Evolutionary conservation across 2,113 vertebrate species (phyloP), one percentile per base, ranked within the genome.

Genomic region (Limnothrissa miodon): DNA sequence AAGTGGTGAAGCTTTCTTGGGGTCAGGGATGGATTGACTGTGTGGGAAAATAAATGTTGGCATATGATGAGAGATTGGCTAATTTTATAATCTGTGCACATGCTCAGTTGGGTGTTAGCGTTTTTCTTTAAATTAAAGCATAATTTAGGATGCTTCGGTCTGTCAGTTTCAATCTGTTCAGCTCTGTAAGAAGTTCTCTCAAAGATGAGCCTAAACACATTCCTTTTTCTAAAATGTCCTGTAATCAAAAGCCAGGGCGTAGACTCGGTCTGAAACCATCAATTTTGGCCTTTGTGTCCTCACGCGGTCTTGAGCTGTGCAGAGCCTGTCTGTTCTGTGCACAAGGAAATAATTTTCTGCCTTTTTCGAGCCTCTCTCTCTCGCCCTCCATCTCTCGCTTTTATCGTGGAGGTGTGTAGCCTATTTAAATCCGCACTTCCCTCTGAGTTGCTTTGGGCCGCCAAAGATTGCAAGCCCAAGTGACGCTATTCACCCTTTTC

Each of bases 251-350:
- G 13, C 17, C n/a, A 10, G 81, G 81, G 81, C 44, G 56, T 45
- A n/a, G 81, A 82, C 53, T 70, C 25, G 19, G 21, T 81, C n/a
- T 82, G 53, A 82, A 82, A 82, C 81, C 59, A 82, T 39, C 56
- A 70, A 82, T 82, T 82, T 82, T 25, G 80, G 53, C 59, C 42
- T 45, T 36, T 25, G 81, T 81, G 80, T 82, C 56, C 15, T 82
- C 44, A 82, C 45, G 74, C 45, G 33, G 66, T 42, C 45, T 78
- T 48, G 81, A 82, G 62, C 62, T 15, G 29, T 78, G 25, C 59
- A 2, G 25, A 29, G 59, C 56, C 56, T n/a, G 56, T 25, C 59
- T 25, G 11, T 25, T 42, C 42, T 42, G 42, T 33, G 29, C 59
- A 66, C n/a, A 33, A 66, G 59, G 59, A 66, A 66, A 66, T 66